Evolutionary conservation across 23 tunicate genomes (phyloP), one percentile per base, ranked within the genome.

Genomic region (Clavelina lepadiformis): DNA sequence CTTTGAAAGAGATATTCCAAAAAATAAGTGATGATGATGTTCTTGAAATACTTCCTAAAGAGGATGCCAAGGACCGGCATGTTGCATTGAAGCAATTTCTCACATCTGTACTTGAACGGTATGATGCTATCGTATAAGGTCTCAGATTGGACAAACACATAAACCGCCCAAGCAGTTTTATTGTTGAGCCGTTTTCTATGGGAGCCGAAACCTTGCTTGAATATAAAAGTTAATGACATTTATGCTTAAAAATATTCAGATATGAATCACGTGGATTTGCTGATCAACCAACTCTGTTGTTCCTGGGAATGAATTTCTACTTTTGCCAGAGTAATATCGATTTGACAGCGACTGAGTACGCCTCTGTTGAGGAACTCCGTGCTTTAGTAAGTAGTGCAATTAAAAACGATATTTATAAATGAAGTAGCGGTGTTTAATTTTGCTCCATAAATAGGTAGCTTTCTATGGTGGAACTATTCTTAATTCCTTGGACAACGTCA

Each of bases 1-100:
- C 72, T 23, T 46, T 66, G 56, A 46, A 66, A 46, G 56, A 46
- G 13, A 33, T 66, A 28, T 66, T 66, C 24, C 28, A 56, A 3
- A 6, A 37, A 5, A 66, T 66, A 18, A 25, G 22, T 46, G 5
- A 46, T 4, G 19, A 46, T 28, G 26, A 34, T 5, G 7, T 66
- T 3, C 19, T 3, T 24, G 45, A 56, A 3, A 46, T 66, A 29
- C 35, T 46, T 23, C 72, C 72, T 19, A 66, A 23, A 13, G 8
- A 46, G 8, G 33, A 25, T 23, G 72, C 72, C 5, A 24, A 45
- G 7, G 26, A 33, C 15, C 72, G 72, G 7, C 3, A 22, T n/a
- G 36, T 5, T 5, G 18, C 57, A 4, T 20, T 66, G 33, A 21
- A 66, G 21, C 41, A 11, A 3, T 66, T 66, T 28, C 19, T 3